Evolutionary conservation across 2,113 vertebrate species (phyloP).

Genomic region (Oxyruncus cristatus): DNA sequence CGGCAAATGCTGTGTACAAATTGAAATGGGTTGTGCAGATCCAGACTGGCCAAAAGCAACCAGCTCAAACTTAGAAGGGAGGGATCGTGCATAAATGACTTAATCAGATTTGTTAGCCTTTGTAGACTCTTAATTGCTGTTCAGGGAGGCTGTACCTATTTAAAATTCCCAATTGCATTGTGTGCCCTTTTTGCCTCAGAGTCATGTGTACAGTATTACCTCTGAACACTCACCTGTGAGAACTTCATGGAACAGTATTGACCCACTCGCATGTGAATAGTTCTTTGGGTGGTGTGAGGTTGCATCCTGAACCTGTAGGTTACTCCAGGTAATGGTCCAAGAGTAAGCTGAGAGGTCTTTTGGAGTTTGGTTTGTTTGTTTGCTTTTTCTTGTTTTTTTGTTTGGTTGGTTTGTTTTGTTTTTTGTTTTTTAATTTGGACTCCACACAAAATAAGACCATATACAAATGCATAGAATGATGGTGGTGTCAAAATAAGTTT

Average conservation of each 20-base stretch:
- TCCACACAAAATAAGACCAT: background rate
- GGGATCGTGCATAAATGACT: background rate
- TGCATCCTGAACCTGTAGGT: background rate
- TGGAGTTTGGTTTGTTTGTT: too few species aligned
- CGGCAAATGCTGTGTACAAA: background rate
- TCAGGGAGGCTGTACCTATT: background rate
- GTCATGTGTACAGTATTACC: background rate
- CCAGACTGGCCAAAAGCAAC: background rate
- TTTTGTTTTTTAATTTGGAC: background rate
- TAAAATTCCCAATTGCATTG: background rate
- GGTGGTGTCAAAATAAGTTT: background rate
- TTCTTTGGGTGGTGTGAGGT: background rate
- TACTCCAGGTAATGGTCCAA: background rate
- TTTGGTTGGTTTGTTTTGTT: background rate
- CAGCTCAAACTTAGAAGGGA: background rate
- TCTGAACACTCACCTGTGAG: background rate
- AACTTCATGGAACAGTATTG: background rate
- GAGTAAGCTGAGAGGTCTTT: background rate
- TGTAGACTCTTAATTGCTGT: background rate
- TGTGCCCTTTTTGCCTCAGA: background rate
- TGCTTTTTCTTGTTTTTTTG: background rate
- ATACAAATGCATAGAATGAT: background rate
- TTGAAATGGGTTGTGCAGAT: background rate
- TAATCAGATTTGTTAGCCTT: constrained; percentile 38
- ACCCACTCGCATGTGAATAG: accelerated